Percentiles rank a stretch among this genome's conserved stretches.
These are phyloP conservation scores for Pogonus chalceus DNA, from an alignment of 1,140 invertebrate genomes.

Conservation along the genomic window DNA sequence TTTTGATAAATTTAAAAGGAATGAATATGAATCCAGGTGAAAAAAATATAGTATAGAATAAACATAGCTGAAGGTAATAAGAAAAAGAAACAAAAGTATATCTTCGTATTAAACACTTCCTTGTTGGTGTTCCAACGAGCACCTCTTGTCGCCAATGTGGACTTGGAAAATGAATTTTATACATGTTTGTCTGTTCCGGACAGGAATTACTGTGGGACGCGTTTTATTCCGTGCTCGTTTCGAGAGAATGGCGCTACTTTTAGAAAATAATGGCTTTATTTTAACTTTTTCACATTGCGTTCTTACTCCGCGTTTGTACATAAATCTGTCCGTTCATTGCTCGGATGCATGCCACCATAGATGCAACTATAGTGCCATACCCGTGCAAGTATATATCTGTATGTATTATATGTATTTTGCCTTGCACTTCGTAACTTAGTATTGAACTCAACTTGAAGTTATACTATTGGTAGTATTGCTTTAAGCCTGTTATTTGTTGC, in stretches of 20 bases:
- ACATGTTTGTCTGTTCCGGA: conserved; percentile 1
- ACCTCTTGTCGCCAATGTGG: not conserved
- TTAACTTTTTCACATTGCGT: not conserved
- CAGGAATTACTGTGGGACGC: not conserved
- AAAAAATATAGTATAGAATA: no score
- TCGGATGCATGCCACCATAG: not conserved
- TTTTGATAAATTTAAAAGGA: no score
- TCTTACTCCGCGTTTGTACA: not conserved
- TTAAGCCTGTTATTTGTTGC: no score
- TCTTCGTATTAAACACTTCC: not conserved
- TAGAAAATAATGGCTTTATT: conserved; percentile 6
- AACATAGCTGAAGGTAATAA: no score
- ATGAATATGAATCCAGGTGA: no score
- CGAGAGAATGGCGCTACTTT: conserved; percentile 5
- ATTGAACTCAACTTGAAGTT: no score
- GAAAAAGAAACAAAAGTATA: not conserved
- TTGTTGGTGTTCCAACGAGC: not conserved
- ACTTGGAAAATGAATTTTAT: conserved; percentile 7
- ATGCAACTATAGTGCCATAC: no score
- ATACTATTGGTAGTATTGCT: no score
- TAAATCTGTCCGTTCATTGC: not conserved
- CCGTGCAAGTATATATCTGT: no score
- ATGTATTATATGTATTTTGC: no score
- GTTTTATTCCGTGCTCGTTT: conserved; percentile 1
- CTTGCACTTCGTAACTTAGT: no score